Evolutionary conservation across 2,113 vertebrate species (phyloP).

Genomic region (Prunella fulvescens): DNA sequence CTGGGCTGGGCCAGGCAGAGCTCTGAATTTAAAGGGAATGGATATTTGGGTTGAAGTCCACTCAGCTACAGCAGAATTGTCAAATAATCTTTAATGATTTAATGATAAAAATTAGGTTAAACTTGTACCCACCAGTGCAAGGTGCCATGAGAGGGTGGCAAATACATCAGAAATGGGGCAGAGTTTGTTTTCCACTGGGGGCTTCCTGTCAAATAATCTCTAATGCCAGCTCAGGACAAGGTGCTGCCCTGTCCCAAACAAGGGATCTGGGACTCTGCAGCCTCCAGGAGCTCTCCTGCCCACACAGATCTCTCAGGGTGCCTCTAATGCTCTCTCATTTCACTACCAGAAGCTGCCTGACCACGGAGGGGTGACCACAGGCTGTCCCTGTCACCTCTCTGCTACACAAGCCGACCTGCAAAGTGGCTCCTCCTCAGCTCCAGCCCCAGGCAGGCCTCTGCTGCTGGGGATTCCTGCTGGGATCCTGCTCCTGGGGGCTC

Average conservation of each 20-base stretch:
- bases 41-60: neutral
- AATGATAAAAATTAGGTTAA: no score
- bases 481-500: neutral
- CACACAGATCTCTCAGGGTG: fast-evolving
- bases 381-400: neutral
- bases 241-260: fast-evolving
- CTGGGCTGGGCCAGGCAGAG: neutral
- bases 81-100: fast-evolving
- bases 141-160: no score
- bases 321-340: neutral
- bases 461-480: neutral
- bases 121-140: no score
- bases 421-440: neutral
- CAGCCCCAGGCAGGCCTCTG: neutral
- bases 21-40: neutral
- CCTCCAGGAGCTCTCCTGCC: neutral
- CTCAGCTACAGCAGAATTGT: fast-evolving
- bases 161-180: no score
- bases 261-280: neutral
- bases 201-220: no score
- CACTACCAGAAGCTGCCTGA: neutral
- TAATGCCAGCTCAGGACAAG: neutral
- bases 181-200: no score
- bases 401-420: neutral
- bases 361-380: neutral